Conservation (phyloP, 2,797 vertebrate genomes). For the Arremon brunneinucha region DNA sequence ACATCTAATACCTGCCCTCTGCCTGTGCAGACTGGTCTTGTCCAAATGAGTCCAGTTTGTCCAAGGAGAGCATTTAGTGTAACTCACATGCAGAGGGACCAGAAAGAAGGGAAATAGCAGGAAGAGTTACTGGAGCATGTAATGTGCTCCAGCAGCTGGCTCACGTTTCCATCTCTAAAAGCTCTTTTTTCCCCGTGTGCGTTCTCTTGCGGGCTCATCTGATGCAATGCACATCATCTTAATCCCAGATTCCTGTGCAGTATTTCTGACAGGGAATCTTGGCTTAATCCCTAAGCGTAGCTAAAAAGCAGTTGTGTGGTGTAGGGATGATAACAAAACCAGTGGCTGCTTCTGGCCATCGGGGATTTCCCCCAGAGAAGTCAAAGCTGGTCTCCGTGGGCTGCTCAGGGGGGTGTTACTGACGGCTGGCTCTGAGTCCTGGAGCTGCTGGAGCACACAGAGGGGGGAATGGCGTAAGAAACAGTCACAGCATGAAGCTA, state of each 20-base stretch:
- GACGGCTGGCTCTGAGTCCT: neutral
- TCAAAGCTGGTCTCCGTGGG: neutral
- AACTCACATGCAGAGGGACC: neutral
- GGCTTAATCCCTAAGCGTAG: neutral
- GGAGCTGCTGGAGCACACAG: neutral
- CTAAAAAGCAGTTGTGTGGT: neutral
- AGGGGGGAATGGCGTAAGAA: neutral
- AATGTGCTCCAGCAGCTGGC: neutral
- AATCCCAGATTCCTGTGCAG: neutral
- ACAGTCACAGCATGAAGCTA: neutral
- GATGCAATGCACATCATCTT: neutral
- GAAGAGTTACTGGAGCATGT: constrained; percentile 11
- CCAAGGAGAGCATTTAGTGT: neutral
- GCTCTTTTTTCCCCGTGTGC: rapidly evolving
- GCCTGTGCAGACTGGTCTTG: neutral
- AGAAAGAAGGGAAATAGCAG: neutral
- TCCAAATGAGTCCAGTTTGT: neutral
- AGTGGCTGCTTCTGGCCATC: neutral
- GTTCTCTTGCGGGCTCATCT: neutral
- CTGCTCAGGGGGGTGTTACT: neutral
- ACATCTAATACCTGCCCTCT: neutral
- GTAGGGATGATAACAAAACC: neutral
- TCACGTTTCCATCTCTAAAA: neutral
- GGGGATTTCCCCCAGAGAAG: neutral
- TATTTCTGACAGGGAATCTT: neutral